Conservation (phyloP, 1,140 invertebrate species). For the Philaenus spumarius region DNA sequence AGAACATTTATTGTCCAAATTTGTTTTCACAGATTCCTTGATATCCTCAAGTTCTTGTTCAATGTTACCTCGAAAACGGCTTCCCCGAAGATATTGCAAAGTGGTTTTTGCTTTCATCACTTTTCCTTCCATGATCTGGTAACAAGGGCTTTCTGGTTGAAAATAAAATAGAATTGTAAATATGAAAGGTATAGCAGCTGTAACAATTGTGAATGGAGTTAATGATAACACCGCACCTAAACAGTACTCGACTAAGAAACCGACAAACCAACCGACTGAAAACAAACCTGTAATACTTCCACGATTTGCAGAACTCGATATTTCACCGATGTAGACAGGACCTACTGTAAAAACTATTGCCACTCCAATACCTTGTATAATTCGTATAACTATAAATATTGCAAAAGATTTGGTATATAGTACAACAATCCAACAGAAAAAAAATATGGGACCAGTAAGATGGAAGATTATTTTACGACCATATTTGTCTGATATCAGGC, state of each 20-base stretch:
- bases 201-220: slow-evolving; percentile 53
- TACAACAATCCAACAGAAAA: too few relatives aligned
- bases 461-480: too few relatives aligned
- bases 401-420: too few relatives aligned
- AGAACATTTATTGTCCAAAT: slow-evolving; percentile 10
- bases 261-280: slow-evolving; percentile 43
- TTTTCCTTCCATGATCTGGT: slow-evolving; percentile 50
- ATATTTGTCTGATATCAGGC: too few relatives aligned
- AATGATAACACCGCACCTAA: slow-evolving; percentile 68
- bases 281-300: slow-evolving; percentile 17
- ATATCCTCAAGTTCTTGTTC: slow-evolving; percentile 20
- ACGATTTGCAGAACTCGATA: slow-evolving; percentile 40
- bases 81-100: slow-evolving; percentile 56
- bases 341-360: slow-evolving; percentile 67
- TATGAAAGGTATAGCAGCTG: slow-evolving; percentile 49
- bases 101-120: slow-evolving; percentile 53
- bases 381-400: too few relatives aligned
- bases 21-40: slow-evolving; percentile 8
- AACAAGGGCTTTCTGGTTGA: slow-evolving; percentile 79
- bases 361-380: slow-evolving; percentile 43
- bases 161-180: slow-evolving; percentile 60
- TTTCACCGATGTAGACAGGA: slow-evolving; percentile 83
- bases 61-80: background rate
- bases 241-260: slow-evolving; percentile 66
- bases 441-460: too few relatives aligned